Evolutionary conservation across 2,888 invertebrate species (phyloP), one percentile per base, ranked within the genome.

Genomic region (Acutogordius australiensis): DNA sequence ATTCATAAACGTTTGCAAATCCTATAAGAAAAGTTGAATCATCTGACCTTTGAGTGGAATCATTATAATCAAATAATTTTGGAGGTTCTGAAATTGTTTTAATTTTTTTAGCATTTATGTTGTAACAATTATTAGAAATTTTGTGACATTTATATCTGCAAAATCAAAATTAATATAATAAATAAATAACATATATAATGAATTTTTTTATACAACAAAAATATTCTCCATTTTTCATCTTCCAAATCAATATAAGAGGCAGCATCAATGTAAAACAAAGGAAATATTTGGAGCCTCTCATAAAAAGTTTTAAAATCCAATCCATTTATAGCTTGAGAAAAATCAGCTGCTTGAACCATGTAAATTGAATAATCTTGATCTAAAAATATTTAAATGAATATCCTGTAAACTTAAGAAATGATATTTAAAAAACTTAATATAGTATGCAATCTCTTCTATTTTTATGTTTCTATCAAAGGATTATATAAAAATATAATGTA

Each of bases 221-320:
- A 57, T 28, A 57, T 8, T 61, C 80, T 78, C 91, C 94, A 97
- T 65, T 81, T 80, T 18, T 81, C 79, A 74, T 97, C 94, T 69
- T 84, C 82, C 1, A 80, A 76, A 71, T 91, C 90, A 65, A 97
- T 84, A 67, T 81, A 88, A 37, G 83, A 84, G 1, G 88, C 90
- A 18, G 85, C 90, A 75, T 97, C 94, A 64, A 97, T 85, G 72
- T 81, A 94, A 82, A 86, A 91, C 62, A 90, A 73, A 8, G 91
- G 76, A 67, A 90, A 84, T 0, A 86, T 84, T 72, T 91, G 87
- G 65, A 91, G 74, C 18, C 37, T 37, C 18, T 37, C 8, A 18
- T 37, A 37, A 37, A 13, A 37, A 37, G 8, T 37, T 8, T 37
- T 13, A 18, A 37, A 37, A 37, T 37, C 37, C 18, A 37, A 37